Base-by-base conservation (phyloP, 2,113 vertebrate species). In the Setophaga petechia region DNA sequence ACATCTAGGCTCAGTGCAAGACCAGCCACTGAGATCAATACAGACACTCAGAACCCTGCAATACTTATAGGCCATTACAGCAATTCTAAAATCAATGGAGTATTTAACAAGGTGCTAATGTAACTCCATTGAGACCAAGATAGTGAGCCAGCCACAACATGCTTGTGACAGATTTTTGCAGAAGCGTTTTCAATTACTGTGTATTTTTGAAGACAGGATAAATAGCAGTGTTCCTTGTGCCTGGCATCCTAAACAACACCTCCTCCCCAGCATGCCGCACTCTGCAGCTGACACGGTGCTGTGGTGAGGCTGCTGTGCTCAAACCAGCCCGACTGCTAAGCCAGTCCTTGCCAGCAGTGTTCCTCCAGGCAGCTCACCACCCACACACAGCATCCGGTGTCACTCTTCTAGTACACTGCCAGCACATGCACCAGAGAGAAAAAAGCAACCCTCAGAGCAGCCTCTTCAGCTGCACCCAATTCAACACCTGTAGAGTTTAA, bases 21-120 rank as follows among this genome's bases (percentile, higher is more conserved):
- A 81, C 30, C 61, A 67, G 93, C 44, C 62, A 27, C 85, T 33
- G 57, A 92, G 89, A 91, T 96, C 94, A 66, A 94, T 95, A 85
- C 47, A 76, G 83, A 55, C 47, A 39, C 46, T 91, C 93, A 90
- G 72, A 96, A 74, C 22, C n/a, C 39, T 88, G 65, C 85, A 75
- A 86, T 77, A 86, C 75, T 72, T 75, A 84, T 18, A 89, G 57
- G 61, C 72, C 68, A 78, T 96, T 95, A 94, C 54, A 92, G 69
- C 79, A 83, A 84, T 94, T 92, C 88, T 52, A 61, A 90, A 95
- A 95, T 95, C 93, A 94, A 81, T 84, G 72, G 47, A 75, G 39
- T 95, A 91, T 94, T 97, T 95, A 94, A 96, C 61, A 93, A 74
- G 72, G 82, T 81, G 65, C 49, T 93, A 90, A 88, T 69, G 39